Evolutionary conservation across 1,140 invertebrate species (phyloP), one percentile per base, ranked within the genome.

Genomic region (Neodiprion pinetum): DNA sequence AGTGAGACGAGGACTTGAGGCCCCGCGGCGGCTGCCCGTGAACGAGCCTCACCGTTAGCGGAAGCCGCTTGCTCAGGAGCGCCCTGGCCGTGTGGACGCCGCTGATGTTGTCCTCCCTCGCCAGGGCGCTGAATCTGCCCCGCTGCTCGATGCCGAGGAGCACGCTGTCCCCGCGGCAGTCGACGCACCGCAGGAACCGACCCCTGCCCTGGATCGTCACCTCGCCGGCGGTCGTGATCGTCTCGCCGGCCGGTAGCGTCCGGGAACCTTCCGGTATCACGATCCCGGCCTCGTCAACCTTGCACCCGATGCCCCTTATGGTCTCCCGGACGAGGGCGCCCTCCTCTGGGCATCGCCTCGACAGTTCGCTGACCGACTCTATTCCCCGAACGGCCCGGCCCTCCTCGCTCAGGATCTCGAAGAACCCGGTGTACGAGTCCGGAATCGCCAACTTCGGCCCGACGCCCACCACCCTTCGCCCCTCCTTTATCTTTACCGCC

Each of bases 351-450:
- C 92, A 93, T 67, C 94, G 90, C 74, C 94, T 91, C 1, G 95
- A 91, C 71, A 98, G 85, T 85, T 97, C 96, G 53, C 91, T 89
- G 1, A 98, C 96, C 75, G 93, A 95, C 83, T 97, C 96, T 79
- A 98, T 96, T 78, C 96, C 96, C 70, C 95, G 90, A 2, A 96
- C 95, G 14, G 96, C 94, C 78, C 95, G 90, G 0, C 96, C 97
- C 84, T 98, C 96, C 87, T 98, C 96, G 83, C 96, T 97, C 40
- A 98, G 89, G 49, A 98, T 91, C 88, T 98, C 97, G 85, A 98
- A 98, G 88, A 96, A 98, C 8, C 97, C 97, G 76, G 94, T 91
- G 85, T 97, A 98, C 9, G 93, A 93, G 74, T 97, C 94, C 0
- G 97, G 97, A 71, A 98, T 97, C 67, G 96, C 93, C 65, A 98